Percentiles rank a stretch among this genome's conserved stretches.
These are phyloP conservation scores for Nowickia ferox DNA, from an alignment of 2,888 invertebrate genomes.

Conservation along the genomic window DNA sequence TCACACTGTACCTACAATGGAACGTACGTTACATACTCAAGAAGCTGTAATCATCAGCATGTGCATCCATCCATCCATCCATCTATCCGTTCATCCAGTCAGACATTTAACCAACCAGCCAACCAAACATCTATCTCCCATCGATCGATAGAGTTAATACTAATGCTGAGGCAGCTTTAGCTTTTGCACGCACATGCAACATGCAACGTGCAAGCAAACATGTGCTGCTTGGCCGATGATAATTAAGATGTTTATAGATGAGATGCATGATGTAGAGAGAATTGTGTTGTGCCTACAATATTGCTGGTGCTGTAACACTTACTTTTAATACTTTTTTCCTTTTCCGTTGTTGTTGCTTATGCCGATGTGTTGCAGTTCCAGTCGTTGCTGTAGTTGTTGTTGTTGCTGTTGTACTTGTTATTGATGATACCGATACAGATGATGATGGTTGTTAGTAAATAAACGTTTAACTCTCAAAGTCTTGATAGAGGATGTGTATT, in stretches of 20 bases:
- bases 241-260: constrained; percentile 46
- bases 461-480: constrained; percentile 51
- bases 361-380: neutral
- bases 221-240: neutral
- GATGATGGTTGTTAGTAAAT: constrained; percentile 54
- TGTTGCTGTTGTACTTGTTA: constrained; percentile 20
- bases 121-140: neutral
- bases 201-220: neutral
- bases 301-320: constrained; percentile 33
- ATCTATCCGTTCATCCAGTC: neutral
- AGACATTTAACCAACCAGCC: constrained; percentile 3
- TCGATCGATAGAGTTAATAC: constrained; percentile 62
- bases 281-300: constrained; percentile 21
- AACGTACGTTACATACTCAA: neutral
- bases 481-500: constrained; percentile 3
- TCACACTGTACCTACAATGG: neutral
- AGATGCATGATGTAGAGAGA: constrained; percentile 29
- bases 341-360: neutral
- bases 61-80: constrained; percentile 19
- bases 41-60: constrained; percentile 35
- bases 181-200: neutral
- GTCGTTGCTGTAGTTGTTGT: neutral
- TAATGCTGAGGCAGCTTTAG: constrained; percentile 41
- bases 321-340: constrained; percentile 16
- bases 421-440: constrained; percentile 57